Percentiles rank a stretch among this genome's conserved stretches.
Conservation (phyloP, 2,888 invertebrate species). For the Lissonota sp. region DNA sequence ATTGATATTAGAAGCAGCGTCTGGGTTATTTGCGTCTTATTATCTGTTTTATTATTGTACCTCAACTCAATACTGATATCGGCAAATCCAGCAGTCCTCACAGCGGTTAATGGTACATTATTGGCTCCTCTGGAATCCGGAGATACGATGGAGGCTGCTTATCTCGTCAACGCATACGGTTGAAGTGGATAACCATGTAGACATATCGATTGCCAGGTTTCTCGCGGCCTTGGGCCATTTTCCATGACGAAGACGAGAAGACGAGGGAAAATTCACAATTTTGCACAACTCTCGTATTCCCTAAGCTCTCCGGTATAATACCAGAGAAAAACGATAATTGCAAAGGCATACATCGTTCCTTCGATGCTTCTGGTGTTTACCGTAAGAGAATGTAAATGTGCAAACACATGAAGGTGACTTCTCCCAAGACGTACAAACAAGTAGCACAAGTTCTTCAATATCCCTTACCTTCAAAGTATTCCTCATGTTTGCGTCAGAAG, state of each 20-base stretch:
- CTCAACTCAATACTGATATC: no score
- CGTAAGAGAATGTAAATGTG: slow-evolving; percentile 22
- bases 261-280: slow-evolving; percentile 34
- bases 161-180: slow-evolving; percentile 14
- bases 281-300: slow-evolving; percentile 19
- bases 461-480: slow-evolving; percentile 21
- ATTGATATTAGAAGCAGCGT: no score
- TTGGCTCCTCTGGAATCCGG: background rate
- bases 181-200: slow-evolving; percentile 1
- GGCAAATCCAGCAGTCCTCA: no score
- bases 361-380: slow-evolving; percentile 48
- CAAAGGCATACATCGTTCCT: slow-evolving; percentile 48
- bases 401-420: slow-evolving; percentile 19
- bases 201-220: slow-evolving; percentile 36
- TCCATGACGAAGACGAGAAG: slow-evolving; percentile 4
- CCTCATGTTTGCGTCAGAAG: slow-evolving; percentile 23
- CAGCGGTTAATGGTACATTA: background rate
- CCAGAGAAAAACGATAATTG: slow-evolving; percentile 53
- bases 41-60: no score
- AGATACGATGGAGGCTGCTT: slow-evolving; percentile 15
- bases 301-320: slow-evolving; percentile 15
- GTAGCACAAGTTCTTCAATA: slow-evolving; percentile 12
- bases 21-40: no score
- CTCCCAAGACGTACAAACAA: slow-evolving; percentile 20
- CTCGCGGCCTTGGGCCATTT: slow-evolving; percentile 40